Percentiles rank a stretch among this genome's conserved stretches.
Conservation (phyloP, 30 jellyfish, hydroid and myxozoan species). For the Aurelia sp. region DNA sequence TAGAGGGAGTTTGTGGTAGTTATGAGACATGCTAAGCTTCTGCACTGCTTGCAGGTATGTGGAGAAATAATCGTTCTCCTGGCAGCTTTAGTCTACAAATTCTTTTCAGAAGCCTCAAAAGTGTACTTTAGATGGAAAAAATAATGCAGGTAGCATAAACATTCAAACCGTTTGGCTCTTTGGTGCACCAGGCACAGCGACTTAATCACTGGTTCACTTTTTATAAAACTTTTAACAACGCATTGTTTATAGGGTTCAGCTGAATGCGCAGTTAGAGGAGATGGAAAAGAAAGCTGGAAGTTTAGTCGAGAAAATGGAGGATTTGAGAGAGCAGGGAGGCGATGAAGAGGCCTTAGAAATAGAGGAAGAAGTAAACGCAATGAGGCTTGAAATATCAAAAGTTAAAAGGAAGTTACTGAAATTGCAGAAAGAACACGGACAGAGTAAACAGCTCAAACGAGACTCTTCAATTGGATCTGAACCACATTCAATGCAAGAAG, state of each 20-base stretch:
- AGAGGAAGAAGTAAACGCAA: conserved; percentile 76
- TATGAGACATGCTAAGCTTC: no score
- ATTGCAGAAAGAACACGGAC: conserved; percentile 38
- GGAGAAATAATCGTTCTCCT: no score
- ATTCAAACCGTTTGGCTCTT: no score
- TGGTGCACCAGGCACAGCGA: no score
- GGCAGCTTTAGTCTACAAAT: no score
- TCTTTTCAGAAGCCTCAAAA: no score
- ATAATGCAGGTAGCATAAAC: no score
- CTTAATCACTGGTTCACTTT: no score
- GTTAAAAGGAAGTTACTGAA: conserved; percentile 47
- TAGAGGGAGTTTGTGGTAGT: no score
- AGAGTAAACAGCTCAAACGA: conserved; percentile 1
- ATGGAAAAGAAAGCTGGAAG: conserved; percentile 35
- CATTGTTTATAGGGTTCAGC: conserved; percentile 3
- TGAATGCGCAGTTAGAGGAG: conserved; percentile 35
- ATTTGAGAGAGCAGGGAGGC: conserved; percentile 16
- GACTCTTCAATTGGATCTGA: conserved; percentile 51
- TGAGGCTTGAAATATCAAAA: conserved; percentile 64
- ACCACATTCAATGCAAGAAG: conserved; percentile 40
- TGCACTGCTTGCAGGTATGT: no score
- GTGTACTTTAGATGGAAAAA: no score
- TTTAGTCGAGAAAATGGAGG: conserved; percentile 10
- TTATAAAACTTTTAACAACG: no score
- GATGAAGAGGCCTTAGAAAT: conserved; percentile 74